Base-by-base conservation (phyloP, 2,797 vertebrate genomes). In the Sebastiscus albofasciatus region DNA sequence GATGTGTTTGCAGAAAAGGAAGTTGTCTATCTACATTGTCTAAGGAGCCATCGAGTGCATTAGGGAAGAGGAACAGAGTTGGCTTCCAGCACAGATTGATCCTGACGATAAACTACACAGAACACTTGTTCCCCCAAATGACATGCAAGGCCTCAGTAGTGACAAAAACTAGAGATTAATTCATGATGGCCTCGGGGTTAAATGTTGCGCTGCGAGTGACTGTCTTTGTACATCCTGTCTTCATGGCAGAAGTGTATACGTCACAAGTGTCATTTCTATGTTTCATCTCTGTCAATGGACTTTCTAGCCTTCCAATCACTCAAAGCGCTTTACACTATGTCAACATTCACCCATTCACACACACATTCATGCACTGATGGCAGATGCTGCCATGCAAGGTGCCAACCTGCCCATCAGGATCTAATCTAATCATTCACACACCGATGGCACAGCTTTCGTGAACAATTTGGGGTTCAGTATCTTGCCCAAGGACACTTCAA, bases 1-100 rank as follows among this genome's bases (percentile, higher is more conserved):
- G 73, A 79, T 73, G 80, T 81, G 80, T 80, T 80, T 71, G 73
- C 79, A 83, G 64, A 60, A 83, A 81, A 85, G 76, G 69, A 86
- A 83, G 52, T 66, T 67, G 62, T 83, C 46, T 42, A 27, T 77
- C 67, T 74, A 34, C 33, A 69, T 68, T 72, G n/a, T 83, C 70
- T 62, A 42, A 82, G 52, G 46, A 76, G 64, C 52, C 29, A 76
- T 34, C 2, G 20, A 54, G 24, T 65, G 39, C 27, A 77, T 85
- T 77, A 66, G 60, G 72, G 72, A 89, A 86, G 75, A 78, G 76
- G 73, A 87, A 86, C 58, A 75, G 20, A 33, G 34, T 2, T 73
- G 56, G 70, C 64, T 70, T 60, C 11, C 54, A 72, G 39, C 20
- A 29, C n/a, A 9, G 31, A 81, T 26, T 67, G 9, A 77, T 69